A percentile compares a stretch with the other conserved stretches of the same genome.
These are phyloP conservation scores for Himalopsyche phryganea DNA, from an alignment of 1,140 invertebrate genomes.

Conservation along the genomic window DNA sequence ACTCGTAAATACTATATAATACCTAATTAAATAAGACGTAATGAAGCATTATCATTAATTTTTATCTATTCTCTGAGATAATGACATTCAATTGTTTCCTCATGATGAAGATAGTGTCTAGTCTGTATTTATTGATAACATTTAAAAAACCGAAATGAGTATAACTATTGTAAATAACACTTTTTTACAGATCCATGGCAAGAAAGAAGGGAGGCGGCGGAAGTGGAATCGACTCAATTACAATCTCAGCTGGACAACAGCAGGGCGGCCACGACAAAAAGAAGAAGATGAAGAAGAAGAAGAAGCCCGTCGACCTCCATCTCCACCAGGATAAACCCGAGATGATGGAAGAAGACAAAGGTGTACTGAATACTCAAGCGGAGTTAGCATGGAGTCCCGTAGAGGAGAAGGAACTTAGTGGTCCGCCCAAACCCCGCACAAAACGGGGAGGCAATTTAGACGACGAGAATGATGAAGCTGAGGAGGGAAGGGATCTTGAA, in stretches of 20 bases:
- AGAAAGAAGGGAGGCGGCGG: constrained; percentile 23
- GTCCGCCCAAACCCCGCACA: constrained; percentile 27
- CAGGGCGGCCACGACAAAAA: constrained; percentile 21
- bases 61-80: too few relatives aligned
- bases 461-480: not conserved
- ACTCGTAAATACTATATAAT: too few relatives aligned
- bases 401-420: constrained; percentile 11
- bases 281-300: constrained; percentile 31
- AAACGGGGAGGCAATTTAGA: constrained; percentile 20
- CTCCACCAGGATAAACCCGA: constrained; percentile 10
- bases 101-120: too few relatives aligned
- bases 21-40: too few relatives aligned
- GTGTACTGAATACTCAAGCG: constrained; percentile 7
- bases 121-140: too few relatives aligned
- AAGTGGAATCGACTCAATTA: constrained; percentile 26
- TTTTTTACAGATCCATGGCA: constrained; percentile 21
- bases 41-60: too few relatives aligned
- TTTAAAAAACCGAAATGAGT: too few relatives aligned
- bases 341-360: constrained; percentile 27
- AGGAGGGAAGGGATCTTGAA: constrained; percentile 20
- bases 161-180: too few relatives aligned
- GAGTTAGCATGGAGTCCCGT: not conserved
- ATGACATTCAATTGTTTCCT: too few relatives aligned
- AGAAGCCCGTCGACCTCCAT: constrained; percentile 25
- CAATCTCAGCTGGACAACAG: constrained; percentile 19